phyloP scores from a whole-genome alignment of 2,888 invertebrate species.

The Tridacna crocea region DNA sequence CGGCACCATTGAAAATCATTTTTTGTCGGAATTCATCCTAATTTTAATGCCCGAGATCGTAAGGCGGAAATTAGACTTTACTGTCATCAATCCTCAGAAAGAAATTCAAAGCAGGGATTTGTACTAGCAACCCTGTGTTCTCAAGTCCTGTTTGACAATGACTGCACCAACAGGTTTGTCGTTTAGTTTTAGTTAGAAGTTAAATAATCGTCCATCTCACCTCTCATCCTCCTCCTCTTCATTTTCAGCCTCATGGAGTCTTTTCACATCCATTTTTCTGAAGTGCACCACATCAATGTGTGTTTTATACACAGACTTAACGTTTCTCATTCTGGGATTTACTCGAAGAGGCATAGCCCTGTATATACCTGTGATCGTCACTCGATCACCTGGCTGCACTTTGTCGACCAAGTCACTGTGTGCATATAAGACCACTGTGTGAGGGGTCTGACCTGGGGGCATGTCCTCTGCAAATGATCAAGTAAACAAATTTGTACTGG shows the following conservation, averaged over 20 bases:
- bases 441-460: conserved; percentile 99
- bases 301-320: conserved; percentile 96
- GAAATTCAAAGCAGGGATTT: no score
- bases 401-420: conserved; percentile 98
- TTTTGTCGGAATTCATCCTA: no score
- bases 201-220: no score
- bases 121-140: no score
- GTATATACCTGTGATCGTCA: conserved; percentile 98
- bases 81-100: no score
- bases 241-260: conserved; percentile 89
- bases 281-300: conserved; percentile 99
- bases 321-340: conserved; percentile 92
- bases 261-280: conserved; percentile 92
- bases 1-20: no score
- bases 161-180: no score
- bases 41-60: no score
- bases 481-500: neutral
- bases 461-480: conserved; percentile 95
- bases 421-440: conserved; percentile 95
- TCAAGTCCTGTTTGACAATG: no score
- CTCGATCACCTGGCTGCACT: conserved; percentile 96
- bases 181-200: no score
- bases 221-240: conserved; percentile 85
- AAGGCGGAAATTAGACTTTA: no score
- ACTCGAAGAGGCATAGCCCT: conserved; percentile 94